These are phyloP conservation scores for Okamejei kenojei DNA, from an alignment of 2,797 vertebrate genomes.

Conservation along the genomic window DNA sequence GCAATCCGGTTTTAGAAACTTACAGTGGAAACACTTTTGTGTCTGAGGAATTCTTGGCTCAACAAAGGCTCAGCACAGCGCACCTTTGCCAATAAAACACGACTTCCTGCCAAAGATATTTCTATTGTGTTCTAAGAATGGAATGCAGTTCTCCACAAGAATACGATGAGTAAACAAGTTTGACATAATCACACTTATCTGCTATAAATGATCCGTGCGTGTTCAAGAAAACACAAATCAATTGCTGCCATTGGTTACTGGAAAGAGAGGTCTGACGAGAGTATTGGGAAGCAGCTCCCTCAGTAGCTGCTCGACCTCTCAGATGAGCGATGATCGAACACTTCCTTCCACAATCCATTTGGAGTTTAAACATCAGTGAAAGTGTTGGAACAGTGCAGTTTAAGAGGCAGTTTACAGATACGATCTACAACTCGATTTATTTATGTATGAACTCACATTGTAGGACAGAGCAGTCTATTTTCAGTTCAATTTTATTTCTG, in stretches of 20 bases:
- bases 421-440: neutral
- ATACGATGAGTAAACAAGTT: constrained; percentile 35
- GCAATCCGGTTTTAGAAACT: constrained; percentile 20
- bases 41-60: constrained; percentile 5
- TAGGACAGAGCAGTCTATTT: neutral
- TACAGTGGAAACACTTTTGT: constrained; percentile 25
- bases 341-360: neutral
- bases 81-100: constrained; percentile 19
- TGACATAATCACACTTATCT: constrained; percentile 29
- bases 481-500: neutral
- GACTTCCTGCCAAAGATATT: constrained; percentile 31
- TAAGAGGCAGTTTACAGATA: neutral
- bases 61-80: constrained; percentile 28
- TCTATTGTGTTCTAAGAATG: constrained; percentile 38
- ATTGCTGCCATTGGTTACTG: constrained; percentile 18
- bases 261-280: neutral
- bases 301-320: neutral
- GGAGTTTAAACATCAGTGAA: neutral
- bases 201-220: neutral
- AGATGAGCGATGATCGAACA: neutral
- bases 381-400: neutral
- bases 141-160: constrained; percentile 28
- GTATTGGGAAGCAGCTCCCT: neutral
- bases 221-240: constrained; percentile 14
- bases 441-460: neutral